Conservation (phyloP, 2,113 vertebrate genomes). For the Chroicocephalus ridibundus region DNA sequence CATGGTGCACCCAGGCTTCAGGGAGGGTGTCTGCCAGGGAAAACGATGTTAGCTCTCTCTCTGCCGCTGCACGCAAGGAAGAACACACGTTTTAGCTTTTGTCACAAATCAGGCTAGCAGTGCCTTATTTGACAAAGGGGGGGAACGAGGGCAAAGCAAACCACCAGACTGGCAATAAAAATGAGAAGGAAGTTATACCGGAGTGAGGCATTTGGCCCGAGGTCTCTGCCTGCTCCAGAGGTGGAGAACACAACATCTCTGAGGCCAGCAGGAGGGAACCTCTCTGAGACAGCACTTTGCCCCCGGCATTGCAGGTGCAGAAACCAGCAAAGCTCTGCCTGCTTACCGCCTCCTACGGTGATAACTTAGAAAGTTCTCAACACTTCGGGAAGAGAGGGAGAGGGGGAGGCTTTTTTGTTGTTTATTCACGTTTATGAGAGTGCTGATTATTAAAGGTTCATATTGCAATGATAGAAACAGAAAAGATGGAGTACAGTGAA, state of each 20-base stretch:
- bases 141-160: neutral
- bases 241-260: neutral
- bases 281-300: neutral
- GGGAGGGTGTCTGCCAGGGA: neutral
- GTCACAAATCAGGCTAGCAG: neutral
- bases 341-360: neutral
- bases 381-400: neutral
- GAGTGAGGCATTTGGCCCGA: neutral
- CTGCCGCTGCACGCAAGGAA: neutral
- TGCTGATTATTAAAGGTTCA: neutral
- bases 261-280: neutral
- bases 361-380: neutral
- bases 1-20: fast-evolving
- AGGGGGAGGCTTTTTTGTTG: neutral
- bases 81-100: neutral
- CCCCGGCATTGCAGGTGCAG: neutral
- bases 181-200: neutral
- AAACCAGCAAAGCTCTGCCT: neutral
- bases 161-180: neutral
- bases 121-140: neutral
- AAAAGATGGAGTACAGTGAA: neutral
- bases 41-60: neutral
- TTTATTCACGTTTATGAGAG: neutral
- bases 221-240: fast-evolving
- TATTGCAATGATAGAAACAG: neutral